A percentile compares a stretch with the other conserved stretches of the same genome.
phyloP scores from a whole-genome alignment of 2,797 vertebrate species.

The Molothrus ater region DNA sequence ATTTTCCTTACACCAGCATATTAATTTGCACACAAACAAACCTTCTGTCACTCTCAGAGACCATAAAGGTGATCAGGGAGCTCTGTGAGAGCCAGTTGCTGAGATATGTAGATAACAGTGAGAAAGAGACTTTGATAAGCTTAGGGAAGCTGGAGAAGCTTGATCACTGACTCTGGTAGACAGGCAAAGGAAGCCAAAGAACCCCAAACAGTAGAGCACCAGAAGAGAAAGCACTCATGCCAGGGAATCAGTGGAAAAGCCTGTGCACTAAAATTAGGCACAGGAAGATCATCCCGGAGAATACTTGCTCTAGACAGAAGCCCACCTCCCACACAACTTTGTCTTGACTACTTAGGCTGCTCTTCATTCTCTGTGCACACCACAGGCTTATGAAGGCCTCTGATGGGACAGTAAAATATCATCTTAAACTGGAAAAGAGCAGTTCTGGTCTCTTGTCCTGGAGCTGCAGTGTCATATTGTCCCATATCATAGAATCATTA shows the following conservation, averaged over 20 bases:
- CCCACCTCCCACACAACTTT: neutral
- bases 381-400: neutral
- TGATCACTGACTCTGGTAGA: neutral
- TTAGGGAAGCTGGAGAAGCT: neutral
- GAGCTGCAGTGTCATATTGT: neutral
- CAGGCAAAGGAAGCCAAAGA: neutral
- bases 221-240: neutral
- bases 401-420: neutral
- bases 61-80: neutral
- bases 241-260: neutral
- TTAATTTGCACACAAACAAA: neutral
- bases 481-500: neutral
- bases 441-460: neutral
- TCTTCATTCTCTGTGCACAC: neutral
- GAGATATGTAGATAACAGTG: neutral
- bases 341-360: neutral
- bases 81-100: neutral
- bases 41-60: neutral
- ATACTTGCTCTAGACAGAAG: neutral
- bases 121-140: neutral
- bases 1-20: neutral
- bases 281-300: neutral
- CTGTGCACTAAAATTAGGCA: neutral
- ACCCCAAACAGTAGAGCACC: neutral
- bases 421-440: neutral